Evolutionary conservation across 37 sponge, comb jelly and placozoan species (phyloP).

Genomic region (Halichondria panicea): DNA sequence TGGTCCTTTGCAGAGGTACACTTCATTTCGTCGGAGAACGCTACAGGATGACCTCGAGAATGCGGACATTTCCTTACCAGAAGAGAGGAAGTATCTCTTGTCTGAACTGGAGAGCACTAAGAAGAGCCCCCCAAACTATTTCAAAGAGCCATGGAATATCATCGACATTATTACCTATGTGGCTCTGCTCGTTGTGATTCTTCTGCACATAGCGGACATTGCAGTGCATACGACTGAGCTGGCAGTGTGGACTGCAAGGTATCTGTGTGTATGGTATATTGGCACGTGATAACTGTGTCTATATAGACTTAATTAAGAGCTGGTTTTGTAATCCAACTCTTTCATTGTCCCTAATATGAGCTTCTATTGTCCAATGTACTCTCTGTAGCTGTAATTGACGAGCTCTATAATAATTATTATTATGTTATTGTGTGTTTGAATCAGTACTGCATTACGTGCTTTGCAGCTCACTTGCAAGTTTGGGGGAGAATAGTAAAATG

Average conservation of each 20-base stretch:
- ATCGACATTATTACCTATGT: slow-evolving; percentile 33
- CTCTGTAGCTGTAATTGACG: too few relatives aligned
- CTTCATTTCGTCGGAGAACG: not conserved
- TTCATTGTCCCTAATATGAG: too few relatives aligned
- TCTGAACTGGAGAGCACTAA: not conserved
- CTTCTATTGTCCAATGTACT: too few relatives aligned
- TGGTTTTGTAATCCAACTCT: too few relatives aligned
- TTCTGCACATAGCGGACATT: slow-evolving; percentile 43
- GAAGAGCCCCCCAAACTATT: slow-evolving; percentile 14
- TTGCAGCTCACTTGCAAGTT: too few relatives aligned
- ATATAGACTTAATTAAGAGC: too few relatives aligned
- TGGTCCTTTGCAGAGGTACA: not conserved
- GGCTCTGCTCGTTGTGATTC: slow-evolving; percentile 3
- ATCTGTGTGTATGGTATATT: too few relatives aligned
- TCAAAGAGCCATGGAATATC: slow-evolving; percentile 44
- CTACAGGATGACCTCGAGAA: slow-evolving; percentile 20
- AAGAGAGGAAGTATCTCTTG: slow-evolving; percentile 28
- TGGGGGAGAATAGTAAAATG: too few relatives aligned
- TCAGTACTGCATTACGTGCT: too few relatives aligned
- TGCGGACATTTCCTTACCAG: not conserved
- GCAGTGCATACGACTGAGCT: slow-evolving; percentile 5
- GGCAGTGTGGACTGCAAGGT: slow-evolving; percentile 28
- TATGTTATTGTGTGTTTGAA: too few relatives aligned
- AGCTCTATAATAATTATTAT: too few relatives aligned
- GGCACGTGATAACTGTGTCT: too few relatives aligned